phyloP scores from a whole-genome alignment of 2,797 vertebrate species.

The Todus mexicanus region DNA sequence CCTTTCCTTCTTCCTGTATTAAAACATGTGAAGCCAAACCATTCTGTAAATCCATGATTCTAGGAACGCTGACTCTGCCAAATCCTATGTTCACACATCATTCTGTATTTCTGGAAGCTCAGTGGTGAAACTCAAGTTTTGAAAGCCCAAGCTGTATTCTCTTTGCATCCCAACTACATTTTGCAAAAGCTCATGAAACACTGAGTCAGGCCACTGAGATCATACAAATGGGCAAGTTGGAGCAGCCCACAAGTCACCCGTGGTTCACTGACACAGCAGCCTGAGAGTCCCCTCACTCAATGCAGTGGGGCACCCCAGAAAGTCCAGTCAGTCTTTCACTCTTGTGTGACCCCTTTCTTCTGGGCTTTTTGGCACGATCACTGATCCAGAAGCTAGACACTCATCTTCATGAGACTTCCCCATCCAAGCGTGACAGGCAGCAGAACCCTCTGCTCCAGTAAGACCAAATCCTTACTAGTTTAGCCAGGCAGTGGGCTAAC shows the following conservation, averaged over 20 bases:
- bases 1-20: background rate
- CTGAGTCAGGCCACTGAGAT: background rate
- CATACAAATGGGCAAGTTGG: background rate
- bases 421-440: background rate
- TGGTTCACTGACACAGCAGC: background rate
- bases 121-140: background rate
- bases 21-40: background rate
- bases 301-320: background rate
- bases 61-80: background rate
- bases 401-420: background rate
- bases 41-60: background rate
- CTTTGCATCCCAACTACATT: background rate
- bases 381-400: background rate
- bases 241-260: fast-evolving
- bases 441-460: background rate
- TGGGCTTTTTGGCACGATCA: background rate
- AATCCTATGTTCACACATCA: background rate
- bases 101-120: background rate
- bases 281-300: background rate
- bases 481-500: background rate
- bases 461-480: background rate
- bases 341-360: background rate
- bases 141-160: background rate
- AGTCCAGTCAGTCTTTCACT: background rate
- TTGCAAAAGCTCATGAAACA: background rate